Percentiles rank a stretch among this genome's conserved stretches.
These are phyloP conservation scores for Masnerella sp. DNA, from an alignment of 2,888 invertebrate species.

Conservation along the genomic window DNA sequence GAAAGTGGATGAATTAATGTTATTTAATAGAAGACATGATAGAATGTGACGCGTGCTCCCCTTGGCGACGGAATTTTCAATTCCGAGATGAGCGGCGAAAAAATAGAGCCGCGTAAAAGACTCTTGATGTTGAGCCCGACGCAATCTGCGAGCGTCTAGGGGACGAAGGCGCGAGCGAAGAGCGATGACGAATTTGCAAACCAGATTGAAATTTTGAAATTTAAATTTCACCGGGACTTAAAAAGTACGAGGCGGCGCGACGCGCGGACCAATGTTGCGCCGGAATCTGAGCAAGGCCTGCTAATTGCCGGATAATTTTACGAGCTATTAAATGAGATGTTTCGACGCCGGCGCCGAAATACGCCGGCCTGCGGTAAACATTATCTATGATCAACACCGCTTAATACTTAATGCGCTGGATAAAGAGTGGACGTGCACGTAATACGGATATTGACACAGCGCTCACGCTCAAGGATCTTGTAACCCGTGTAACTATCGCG, in stretches of 20 bases:
- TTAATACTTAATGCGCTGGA: conserved; percentile 34
- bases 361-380: not conserved
- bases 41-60: conserved; percentile 50
- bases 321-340: conserved; percentile 55
- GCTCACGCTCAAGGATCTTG: conserved; percentile 26
- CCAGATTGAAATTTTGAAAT: conserved; percentile 80
- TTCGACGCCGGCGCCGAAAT: conserved; percentile 12
- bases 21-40: conserved; percentile 55
- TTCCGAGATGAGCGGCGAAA: conserved; percentile 62
- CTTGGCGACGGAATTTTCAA: conserved; percentile 65
- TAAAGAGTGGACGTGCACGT: conserved; percentile 38
- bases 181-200: conserved; percentile 78
- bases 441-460: conserved; percentile 38
- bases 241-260: conserved; percentile 68
- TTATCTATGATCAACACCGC: conserved; percentile 22
- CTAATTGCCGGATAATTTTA: conserved; percentile 75
- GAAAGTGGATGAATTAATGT: conserved; percentile 56
- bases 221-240: conserved; percentile 78
- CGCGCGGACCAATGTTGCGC: conserved; percentile 69
- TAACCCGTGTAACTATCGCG: conserved; percentile 38
- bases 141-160: conserved; percentile 72
- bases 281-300: conserved; percentile 67
- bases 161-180: conserved; percentile 64
- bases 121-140: conserved; percentile 74
- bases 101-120: conserved; percentile 72